These are phyloP conservation scores for Neogale vison DNA, from an alignment of 2,113 vertebrate genomes.

Conservation along the genomic window DNA sequence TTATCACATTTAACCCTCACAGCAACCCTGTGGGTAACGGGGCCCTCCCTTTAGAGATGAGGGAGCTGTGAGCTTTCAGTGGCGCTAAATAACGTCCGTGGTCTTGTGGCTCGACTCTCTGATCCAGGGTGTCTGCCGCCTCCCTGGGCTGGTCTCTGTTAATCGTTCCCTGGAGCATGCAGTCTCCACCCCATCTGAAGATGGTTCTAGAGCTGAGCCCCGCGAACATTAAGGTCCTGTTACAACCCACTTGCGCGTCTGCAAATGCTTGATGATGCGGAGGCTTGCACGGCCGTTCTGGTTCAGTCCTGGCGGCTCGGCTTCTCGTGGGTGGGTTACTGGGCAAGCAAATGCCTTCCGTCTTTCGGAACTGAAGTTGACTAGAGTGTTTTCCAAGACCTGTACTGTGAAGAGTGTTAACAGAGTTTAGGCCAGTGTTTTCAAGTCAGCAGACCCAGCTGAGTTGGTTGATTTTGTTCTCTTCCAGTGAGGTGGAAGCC, in stretches of 20 bases:
- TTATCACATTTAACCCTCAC: background rate
- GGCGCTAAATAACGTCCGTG: background rate
- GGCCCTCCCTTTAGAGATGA: background rate
- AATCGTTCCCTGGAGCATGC: background rate
- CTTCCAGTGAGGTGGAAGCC: background rate
- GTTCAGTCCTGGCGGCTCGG: background rate
- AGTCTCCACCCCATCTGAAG: background rate
- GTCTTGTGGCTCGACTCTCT: background rate
- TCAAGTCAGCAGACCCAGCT: background rate
- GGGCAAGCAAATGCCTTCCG: background rate
- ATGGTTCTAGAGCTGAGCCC: background rate
- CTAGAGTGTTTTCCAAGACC: constrained; percentile 5
- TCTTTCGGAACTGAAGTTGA: constrained; percentile 22
- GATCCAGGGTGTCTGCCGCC: background rate
- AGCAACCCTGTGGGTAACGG: background rate
- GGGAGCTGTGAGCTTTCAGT: background rate
- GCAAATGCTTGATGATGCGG: background rate
- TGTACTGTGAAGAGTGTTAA: background rate
- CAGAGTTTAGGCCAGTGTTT: constrained; percentile 5
- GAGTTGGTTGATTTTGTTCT: background rate
- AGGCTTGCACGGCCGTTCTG: background rate
- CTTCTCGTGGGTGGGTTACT: constrained; percentile 30
- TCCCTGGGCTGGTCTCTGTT: background rate
- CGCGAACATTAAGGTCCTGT: background rate
- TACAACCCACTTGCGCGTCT: background rate